Base-by-base conservation (phyloP, 2,888 invertebrate species). In the Ommatoiulus sabulosus region DNA sequence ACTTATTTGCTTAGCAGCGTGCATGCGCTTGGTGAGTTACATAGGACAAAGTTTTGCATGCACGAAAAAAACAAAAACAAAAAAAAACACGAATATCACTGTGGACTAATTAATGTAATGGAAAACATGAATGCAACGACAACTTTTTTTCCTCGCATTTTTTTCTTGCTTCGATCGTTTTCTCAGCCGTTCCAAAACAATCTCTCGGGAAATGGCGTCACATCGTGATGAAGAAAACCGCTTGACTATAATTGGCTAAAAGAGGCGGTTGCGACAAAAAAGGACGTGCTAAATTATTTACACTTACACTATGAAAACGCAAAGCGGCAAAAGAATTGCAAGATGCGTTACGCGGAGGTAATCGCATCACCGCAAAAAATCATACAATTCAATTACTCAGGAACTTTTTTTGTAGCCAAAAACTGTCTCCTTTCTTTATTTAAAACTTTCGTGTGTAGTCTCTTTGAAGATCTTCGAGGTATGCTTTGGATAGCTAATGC, bases 221-320 rank as follows among this genome's bases (percentile, higher is more conserved):
- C n/a, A n/a, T n/a, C n/a, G n/a, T n/a, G n/a, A n/a, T n/a, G n/a
- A n/a, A n/a, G n/a, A n/a, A n/a, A n/a, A n/a, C n/a, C 72, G 72
- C 17, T 72, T 20, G 8, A 46, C 10, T 17, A 17, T 15, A 72
- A 72, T 24, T 72, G 72, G 24, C 72, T 72, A 6, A 72, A 72
- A 24, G 20, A 24, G 24, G 72, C 72, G 72, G 72, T 72, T 7
- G 7, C 72, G 20, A 24, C n/a, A 72, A 72, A 72, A 72, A 72
- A 72, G 57, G 72, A 72, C 72, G 72, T 24, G 20, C 20, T 72
- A 72, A 72, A 72, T 72, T 72, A 72, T 72, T 72, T 72, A 72
- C 17, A 72, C 24, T 72, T 72, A 17, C 8, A 72, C 24, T 24
- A 72, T 8, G 24, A 24, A 72, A 20, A 72, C 72, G 72, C 24